These are phyloP conservation scores for Atherix ibis DNA, from an alignment of 2,888 invertebrate genomes.

Conservation along the genomic window DNA sequence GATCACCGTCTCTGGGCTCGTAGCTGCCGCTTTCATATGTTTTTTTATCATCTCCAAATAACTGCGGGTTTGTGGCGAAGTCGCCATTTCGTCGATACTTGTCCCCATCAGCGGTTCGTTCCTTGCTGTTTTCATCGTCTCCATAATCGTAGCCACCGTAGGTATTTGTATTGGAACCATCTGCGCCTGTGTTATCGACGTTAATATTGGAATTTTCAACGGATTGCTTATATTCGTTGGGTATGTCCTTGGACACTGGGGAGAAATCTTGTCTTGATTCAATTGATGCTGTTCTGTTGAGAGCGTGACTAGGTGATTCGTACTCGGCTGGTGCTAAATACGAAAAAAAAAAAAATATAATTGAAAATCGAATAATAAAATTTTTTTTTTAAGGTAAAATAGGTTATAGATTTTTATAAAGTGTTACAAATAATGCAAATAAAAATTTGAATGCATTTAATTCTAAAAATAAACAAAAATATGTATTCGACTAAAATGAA, in stretches of 20 bases:
- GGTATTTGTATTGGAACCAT: conserved; percentile 1
- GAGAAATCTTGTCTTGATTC: conserved; percentile 14
- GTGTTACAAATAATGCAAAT: too few species aligned
- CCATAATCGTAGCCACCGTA: conserved; percentile 17
- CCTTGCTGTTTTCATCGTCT: conserved; percentile 32
- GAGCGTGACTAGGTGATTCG: conserved; percentile 20
- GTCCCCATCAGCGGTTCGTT: conserved; percentile 28
- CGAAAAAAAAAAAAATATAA: too few species aligned
- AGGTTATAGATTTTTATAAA: not conserved
- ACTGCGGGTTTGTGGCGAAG: too few species aligned
- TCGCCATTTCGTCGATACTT: conserved; percentile 14
- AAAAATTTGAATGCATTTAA: too few species aligned
- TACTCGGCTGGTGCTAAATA: conserved; percentile 31
- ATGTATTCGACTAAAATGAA: not conserved
- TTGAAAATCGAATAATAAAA: not conserved
- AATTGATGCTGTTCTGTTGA: conserved; percentile 4
- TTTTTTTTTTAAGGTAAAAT: not conserved
- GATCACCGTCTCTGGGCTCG: too few species aligned
- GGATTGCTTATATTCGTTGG: conserved; percentile 8
- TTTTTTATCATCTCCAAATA: conserved; percentile 9
- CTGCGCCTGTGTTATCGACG: too few species aligned
- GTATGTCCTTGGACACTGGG: conserved; percentile 13
- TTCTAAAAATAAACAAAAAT: too few species aligned
- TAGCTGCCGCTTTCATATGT: too few species aligned
- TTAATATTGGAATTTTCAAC: conserved; percentile 9